Base-by-base conservation (phyloP, 2,797 vertebrate genomes). In the Sternarchorhynchus goeldii region DNA sequence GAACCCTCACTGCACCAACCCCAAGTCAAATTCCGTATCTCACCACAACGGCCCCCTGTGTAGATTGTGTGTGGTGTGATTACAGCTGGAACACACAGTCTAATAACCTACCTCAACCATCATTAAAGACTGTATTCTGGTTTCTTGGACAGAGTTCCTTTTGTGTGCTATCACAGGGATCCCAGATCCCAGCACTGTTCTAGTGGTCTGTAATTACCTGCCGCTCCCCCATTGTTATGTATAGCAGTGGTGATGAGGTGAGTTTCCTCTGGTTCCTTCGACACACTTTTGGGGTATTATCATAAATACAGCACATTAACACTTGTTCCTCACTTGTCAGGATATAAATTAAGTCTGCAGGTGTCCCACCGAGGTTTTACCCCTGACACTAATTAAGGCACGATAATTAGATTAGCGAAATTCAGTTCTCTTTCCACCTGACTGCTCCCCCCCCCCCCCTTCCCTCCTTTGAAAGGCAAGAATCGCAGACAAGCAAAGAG, bases 391-490 rank as follows among this genome's bases (percentile, higher is more conserved):
- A 98, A 98, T 98, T 98, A 98, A 98, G 94, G 93, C 94, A 95
- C 95, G 95, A 98, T 99, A 99, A 98, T 99, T 98, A 98, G 96
- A 96, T 97, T 97, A 96, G 97, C 97, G 98, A 96, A 97, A 97
- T 98, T 97, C 94, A 82, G 87, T 92, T 89, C 89, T 89, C 89
- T 92, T 91, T 91, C 90, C 91, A 85, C 88, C 86, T 82, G 68
- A 86, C 88, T 90, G 84, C 85, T 88, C 79, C 90, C 10, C 10
- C 1, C 45, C 45, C 45, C 45, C 4, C 2, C 39, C 6, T 10
- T 14, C 45, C 45, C 45, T 12, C 89, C 89, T 73, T 90, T 80
- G 91, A 91, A 93, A 92, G 92, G 90, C 91, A 92, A 92, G 89
- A 58, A 91, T 92, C 89, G 88, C 88, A 91, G 90, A 92, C 91